Evolutionary conservation across 2,797 vertebrate species (phyloP), one percentile per base, ranked within the genome.

Genomic region (Naso thynnoides): DNA sequence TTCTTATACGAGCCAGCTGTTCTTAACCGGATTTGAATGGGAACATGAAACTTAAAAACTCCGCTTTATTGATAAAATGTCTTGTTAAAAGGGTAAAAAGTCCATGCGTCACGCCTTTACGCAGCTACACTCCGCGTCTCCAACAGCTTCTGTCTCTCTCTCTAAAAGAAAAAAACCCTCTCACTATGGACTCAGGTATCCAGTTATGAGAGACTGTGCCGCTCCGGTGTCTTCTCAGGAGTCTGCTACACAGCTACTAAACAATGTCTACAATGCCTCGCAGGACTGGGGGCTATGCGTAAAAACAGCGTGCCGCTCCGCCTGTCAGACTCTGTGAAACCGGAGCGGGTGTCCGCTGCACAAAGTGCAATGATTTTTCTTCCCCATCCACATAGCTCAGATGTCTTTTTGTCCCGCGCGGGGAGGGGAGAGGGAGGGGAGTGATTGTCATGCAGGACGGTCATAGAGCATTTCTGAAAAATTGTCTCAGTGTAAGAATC

Each of bases 301-400:
- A 90, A 90, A 91, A 86, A 47, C 83, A 66, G 80, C 53, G 73
- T 86, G 78, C 83, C 77, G 78, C 82, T 84, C 81, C 75, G 84
- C 78, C 87, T 88, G 86, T 81, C 82, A 88, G 54, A 76, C 72
- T 81, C 8, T 83, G 85, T 93, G 91, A 92, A 92, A 93, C 85
- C 81, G 70, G 89, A 94, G 89, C 76, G 82, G 65, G 73, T 61
- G 80, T 73, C 73, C 77, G 82, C 85, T 76, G 42, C 53, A 74
- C 88, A 84, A 70, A 82, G 85, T 70, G 83, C 84, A 73, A 81
- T 29, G 90, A 87, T 82, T 82, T 85, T 47, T 86, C 80, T 82
- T 81, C 82, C 83, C 76, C 83, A 75, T 90, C 82, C 78, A 82
- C 86, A 86, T 65, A 87, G 90, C 87, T 92, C 89, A 55, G 52